Conservation (phyloP, 2,888 invertebrate genomes). For the Eremobia ochroleuca region DNA sequence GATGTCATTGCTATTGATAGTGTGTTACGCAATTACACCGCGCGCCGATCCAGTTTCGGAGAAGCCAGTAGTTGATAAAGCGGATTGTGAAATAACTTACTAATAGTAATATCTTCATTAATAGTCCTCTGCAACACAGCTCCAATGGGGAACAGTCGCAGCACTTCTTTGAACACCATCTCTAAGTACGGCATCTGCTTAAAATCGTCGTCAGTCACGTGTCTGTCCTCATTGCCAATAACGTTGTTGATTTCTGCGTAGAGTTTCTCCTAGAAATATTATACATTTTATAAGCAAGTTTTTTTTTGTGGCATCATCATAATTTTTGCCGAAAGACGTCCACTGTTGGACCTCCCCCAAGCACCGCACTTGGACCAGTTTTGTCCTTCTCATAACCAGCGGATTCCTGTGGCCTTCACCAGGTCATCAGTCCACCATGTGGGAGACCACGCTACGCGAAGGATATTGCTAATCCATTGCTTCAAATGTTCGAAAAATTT, state of each 20-base stretch:
- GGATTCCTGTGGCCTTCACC: too few relatives aligned
- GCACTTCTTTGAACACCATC: slow-evolving; percentile 83
- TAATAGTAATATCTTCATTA: slow-evolving; percentile 79
- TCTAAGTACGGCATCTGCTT: slow-evolving; percentile 85
- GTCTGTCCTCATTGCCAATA: slow-evolving; percentile 75
- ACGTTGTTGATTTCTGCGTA: slow-evolving; percentile 79
- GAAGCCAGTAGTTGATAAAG: neutral
- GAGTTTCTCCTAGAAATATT: slow-evolving; percentile 77
- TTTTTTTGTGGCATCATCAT: too few relatives aligned
- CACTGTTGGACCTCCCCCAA: too few relatives aligned
- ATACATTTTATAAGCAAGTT: neutral
- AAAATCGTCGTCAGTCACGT: slow-evolving; percentile 79
- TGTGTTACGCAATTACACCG: too few relatives aligned
- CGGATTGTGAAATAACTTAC: slow-evolving; percentile 69
- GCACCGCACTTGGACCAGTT: too few relatives aligned
- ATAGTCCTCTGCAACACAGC: slow-evolving; percentile 82
- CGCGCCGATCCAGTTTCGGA: neutral
- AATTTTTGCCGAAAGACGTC: too few relatives aligned
- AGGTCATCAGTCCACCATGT: too few relatives aligned
- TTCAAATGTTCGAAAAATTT: too few relatives aligned
- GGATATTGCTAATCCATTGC: too few relatives aligned
- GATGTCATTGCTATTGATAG: too few relatives aligned
- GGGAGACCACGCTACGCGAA: too few relatives aligned
- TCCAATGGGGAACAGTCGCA: slow-evolving; percentile 84
- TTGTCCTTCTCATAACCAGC: too few relatives aligned